A percentile compares a stretch with the other conserved stretches of the same genome.
These are phyloP conservation scores for Scelioninae gen. 1 DNA, from an alignment of 2,888 invertebrate species.

Conservation along the genomic window DNA sequence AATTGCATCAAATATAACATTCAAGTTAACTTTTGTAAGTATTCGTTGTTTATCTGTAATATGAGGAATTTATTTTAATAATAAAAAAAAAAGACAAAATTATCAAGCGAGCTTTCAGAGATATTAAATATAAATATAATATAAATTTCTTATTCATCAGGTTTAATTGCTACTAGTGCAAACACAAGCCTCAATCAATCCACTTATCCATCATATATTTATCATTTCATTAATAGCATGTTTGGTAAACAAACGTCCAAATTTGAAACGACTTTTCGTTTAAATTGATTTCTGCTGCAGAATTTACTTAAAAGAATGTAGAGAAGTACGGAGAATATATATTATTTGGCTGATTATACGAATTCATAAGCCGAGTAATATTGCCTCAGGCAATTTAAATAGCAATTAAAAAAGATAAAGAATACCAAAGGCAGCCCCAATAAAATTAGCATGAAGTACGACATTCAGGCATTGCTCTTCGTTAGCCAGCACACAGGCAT, in stretches of 20 bases:
- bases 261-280: slow-evolving; percentile 40
- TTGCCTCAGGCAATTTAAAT: slow-evolving; percentile 76
- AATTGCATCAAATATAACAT: background rate
- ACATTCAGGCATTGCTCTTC: slow-evolving; percentile 72
- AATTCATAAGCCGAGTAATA: slow-evolving; percentile 70
- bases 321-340: slow-evolving; percentile 51
- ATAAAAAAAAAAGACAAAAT: background rate
- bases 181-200: slow-evolving; percentile 47
- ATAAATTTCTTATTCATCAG: slow-evolving; percentile 33
- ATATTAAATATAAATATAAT: slow-evolving; percentile 20
- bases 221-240: slow-evolving; percentile 49
- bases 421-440: slow-evolving; percentile 78
- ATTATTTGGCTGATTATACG: slow-evolving; percentile 70
- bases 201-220: slow-evolving; percentile 36
- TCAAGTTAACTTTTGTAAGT: background rate
- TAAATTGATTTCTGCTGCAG: slow-evolving; percentile 66
- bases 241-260: slow-evolving; percentile 42
- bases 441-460: slow-evolving; percentile 80
- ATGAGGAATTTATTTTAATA: background rate
- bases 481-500: slow-evolving; percentile 72
- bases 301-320: slow-evolving; percentile 66
- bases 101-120: background rate
- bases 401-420: slow-evolving; percentile 77
- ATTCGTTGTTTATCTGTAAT: background rate
- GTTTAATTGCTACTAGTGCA: slow-evolving; percentile 32